phyloP scores from a whole-genome alignment of 2,888 invertebrate species.

The Cotesia congregata region DNA sequence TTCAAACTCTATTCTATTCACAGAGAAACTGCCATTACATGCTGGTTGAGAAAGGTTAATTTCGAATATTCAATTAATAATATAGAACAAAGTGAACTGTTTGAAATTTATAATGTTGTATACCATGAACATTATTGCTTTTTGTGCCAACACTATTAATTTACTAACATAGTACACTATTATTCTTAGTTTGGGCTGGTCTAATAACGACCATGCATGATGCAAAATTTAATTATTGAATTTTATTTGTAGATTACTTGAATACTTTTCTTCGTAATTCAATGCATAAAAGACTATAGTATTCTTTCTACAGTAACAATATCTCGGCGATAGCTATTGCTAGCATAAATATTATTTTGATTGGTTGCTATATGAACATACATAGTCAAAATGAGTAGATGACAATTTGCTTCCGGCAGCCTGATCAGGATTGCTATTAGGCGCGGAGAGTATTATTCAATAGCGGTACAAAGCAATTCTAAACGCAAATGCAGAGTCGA shows the following conservation, averaged over 20 bases:
- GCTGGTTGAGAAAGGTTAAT: constrained; percentile 34
- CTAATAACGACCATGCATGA: not conserved
- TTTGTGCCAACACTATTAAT: not conserved
- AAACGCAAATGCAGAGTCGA: constrained; percentile 25
- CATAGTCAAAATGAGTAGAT: constrained; percentile 5
- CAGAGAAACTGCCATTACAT: constrained; percentile 28
- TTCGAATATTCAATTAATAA: constrained; percentile 41
- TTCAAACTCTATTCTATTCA: constrained; percentile 29
- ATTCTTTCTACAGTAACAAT: not conserved
- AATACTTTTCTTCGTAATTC: not conserved
- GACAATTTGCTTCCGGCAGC: constrained; percentile 7
- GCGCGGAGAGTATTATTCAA: constrained; percentile 14
- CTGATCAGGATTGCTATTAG: constrained; percentile 11
- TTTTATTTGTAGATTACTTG: not conserved
- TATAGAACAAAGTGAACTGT: constrained; percentile 40
- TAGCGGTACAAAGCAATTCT: constrained; percentile 38
- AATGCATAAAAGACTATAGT: not conserved
- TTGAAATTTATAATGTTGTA: constrained; percentile 37
- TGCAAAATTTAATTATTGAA: not conserved
- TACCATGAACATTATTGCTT: constrained; percentile 13
- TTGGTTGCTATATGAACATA: not conserved
- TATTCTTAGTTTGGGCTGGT: not conserved
- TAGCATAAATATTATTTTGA: not conserved
- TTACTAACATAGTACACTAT: not conserved
- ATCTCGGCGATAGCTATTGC: not conserved